These are phyloP conservation scores for Phrynosoma platyrhinos DNA, from an alignment of 2,113 vertebrate species.

Conservation along the genomic window DNA sequence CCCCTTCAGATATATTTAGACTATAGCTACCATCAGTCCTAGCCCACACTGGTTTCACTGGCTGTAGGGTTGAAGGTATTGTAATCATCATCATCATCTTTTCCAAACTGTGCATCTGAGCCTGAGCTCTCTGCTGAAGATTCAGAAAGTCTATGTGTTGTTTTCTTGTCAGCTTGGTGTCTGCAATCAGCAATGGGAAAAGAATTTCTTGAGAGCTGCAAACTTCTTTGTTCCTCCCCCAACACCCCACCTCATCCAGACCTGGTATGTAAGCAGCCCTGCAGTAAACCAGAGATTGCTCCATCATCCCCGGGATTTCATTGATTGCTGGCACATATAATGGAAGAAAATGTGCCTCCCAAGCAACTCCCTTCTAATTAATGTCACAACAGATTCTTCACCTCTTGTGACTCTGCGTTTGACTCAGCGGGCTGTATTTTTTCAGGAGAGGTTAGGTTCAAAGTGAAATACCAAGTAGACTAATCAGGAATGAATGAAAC, in stretches of 20 bases:
- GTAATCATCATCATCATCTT: neutral
- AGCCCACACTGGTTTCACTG: neutral
- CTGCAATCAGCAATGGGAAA: neutral
- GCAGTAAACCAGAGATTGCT: neutral
- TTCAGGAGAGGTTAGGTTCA: conserved; percentile 40
- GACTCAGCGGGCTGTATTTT: neutral
- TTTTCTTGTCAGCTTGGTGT: neutral
- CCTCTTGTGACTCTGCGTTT: conserved; percentile 6
- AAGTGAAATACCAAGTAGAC: conserved; percentile 21
- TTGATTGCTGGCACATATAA: conserved; percentile 20
- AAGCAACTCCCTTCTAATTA: conserved; percentile 47
- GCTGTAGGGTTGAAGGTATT: too few species aligned
- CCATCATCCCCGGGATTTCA: neutral
- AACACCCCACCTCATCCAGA: neutral
- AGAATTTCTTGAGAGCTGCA: too few species aligned
- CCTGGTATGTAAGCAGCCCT: neutral
- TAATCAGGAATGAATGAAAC: conserved; percentile 54
- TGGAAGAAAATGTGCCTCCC: conserved; percentile 25
- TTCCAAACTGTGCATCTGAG: neutral
- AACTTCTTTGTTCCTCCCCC: neutral
- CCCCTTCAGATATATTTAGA: too few species aligned
- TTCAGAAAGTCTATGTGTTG: neutral
- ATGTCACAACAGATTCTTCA: conserved; percentile 32
- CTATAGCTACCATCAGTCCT: too few species aligned
- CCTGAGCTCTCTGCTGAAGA: neutral